Evolutionary conservation across 2,888 invertebrate genomes (phyloP).

Genomic region (Hyppa rectilinea): DNA sequence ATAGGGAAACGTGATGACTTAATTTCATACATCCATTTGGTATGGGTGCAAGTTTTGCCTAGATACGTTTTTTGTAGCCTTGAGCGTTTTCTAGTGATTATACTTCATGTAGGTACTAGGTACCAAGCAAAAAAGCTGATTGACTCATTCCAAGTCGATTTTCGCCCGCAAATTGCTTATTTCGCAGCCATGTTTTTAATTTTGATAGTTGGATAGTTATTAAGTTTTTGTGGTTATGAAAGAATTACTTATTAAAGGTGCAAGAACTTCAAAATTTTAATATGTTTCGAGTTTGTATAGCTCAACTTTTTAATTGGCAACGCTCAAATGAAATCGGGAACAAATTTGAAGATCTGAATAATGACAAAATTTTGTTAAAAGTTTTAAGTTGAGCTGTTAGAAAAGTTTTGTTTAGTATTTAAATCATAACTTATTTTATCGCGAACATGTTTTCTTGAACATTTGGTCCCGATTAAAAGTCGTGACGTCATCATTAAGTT

Average conservation of each 20-base stretch:
- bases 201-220: constrained; percentile 43
- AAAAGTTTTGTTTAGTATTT: constrained; percentile 11
- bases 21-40: constrained; percentile 84
- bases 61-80: constrained; percentile 64
- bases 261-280: constrained; percentile 17
- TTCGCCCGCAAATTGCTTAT: constrained; percentile 54
- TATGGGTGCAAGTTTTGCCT: constrained; percentile 80
- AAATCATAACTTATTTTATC: constrained; percentile 18
- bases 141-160: constrained; percentile 49
- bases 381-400: constrained; percentile 1
- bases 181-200: constrained; percentile 51
- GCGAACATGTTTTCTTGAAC: constrained; percentile 17
- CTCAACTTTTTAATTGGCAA: constrained; percentile 44
- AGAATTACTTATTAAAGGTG: constrained; percentile 40
- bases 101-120: constrained; percentile 35
- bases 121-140: constrained; percentile 52
- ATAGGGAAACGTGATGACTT: constrained; percentile 85
- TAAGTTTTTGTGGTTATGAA: constrained; percentile 50
- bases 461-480: constrained; percentile 58
- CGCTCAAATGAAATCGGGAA: constrained; percentile 20
- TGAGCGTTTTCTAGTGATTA: constrained; percentile 54
- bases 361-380: neutral
- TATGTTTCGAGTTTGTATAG: constrained; percentile 16
- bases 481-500: constrained; percentile 61
- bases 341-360: constrained; percentile 4